Evolutionary conservation across 2,888 invertebrate genomes (phyloP).

Genomic region (Polydrusus tereticollis): DNA sequence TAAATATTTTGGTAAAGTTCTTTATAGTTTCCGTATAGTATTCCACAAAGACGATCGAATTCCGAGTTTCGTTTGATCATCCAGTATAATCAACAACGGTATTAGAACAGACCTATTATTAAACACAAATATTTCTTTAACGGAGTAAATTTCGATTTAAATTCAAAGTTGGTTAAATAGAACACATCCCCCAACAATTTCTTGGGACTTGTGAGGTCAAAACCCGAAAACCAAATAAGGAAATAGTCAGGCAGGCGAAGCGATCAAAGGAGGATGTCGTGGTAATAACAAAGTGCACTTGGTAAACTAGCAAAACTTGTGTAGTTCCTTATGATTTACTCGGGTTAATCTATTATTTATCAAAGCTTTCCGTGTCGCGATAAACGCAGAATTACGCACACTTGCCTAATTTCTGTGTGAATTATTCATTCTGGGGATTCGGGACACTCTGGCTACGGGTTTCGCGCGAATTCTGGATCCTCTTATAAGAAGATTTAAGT

Average conservation of each 20-base stretch:
- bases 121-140: conserved; percentile 12
- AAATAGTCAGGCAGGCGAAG: conserved; percentile 7
- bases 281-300: conserved; percentile 46
- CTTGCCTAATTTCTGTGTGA: conserved; percentile 60
- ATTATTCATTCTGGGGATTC: conserved; percentile 58
- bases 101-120: conserved; percentile 11
- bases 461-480: conserved; percentile 29
- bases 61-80: no score
- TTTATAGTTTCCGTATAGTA: no score
- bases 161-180: conserved; percentile 18
- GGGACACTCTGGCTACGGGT: conserved; percentile 14
- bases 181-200: conserved; percentile 25
- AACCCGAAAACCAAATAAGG: conserved; percentile 30
- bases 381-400: conserved; percentile 62
- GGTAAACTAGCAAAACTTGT: conserved; percentile 46
- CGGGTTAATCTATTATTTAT: conserved; percentile 65
- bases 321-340: conserved; percentile 59
- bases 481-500: conserved; percentile 45
- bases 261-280: conserved; percentile 12
- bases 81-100: no score
- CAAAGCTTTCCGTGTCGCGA: conserved; percentile 63
- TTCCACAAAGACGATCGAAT: no score
- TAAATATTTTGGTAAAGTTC: no score
- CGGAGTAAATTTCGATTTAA: conserved; percentile 14
- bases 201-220: conserved; percentile 21